phyloP scores from a whole-genome alignment of 2,888 invertebrate genomes.

The Orgyia antiqua region DNA sequence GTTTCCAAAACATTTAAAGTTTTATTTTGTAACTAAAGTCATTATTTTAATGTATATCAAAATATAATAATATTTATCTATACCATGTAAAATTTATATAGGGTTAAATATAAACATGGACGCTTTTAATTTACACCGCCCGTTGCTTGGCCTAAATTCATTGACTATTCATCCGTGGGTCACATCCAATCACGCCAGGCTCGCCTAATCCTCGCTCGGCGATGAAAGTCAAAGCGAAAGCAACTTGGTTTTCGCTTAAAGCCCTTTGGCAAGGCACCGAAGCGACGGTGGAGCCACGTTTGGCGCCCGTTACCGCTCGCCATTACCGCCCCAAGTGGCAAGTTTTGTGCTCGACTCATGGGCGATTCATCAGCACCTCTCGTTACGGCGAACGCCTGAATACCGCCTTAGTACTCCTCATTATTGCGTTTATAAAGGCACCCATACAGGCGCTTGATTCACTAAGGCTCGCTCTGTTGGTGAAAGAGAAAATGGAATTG shows the following conservation, averaged over 20 bases:
- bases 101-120: constrained; percentile 23
- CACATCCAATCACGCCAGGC: constrained; percentile 50
- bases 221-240: constrained; percentile 63
- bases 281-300: constrained; percentile 26
- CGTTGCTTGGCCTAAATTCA: constrained; percentile 51
- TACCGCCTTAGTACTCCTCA: constrained; percentile 73
- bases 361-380: constrained; percentile 72
- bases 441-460: constrained; percentile 68
- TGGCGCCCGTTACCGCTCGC: constrained; percentile 29
- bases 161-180: constrained; percentile 60
- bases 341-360: constrained; percentile 70
- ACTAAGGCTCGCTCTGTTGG: constrained; percentile 64
- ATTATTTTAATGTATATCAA: no score
- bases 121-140: constrained; percentile 29
- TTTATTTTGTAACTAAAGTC: no score
- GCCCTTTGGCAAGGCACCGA: constrained; percentile 55
- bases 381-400: constrained; percentile 67
- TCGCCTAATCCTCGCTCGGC: constrained; percentile 48
- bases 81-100: no score
- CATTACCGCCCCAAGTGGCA: constrained; percentile 60
- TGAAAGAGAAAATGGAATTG: constrained; percentile 76
- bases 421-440: constrained; percentile 77
- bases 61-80: no score
- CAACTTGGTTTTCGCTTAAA: constrained; percentile 60
- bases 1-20: no score